Conservation (phyloP, 2,888 invertebrate genomes). For the Ectobius pallidus region DNA sequence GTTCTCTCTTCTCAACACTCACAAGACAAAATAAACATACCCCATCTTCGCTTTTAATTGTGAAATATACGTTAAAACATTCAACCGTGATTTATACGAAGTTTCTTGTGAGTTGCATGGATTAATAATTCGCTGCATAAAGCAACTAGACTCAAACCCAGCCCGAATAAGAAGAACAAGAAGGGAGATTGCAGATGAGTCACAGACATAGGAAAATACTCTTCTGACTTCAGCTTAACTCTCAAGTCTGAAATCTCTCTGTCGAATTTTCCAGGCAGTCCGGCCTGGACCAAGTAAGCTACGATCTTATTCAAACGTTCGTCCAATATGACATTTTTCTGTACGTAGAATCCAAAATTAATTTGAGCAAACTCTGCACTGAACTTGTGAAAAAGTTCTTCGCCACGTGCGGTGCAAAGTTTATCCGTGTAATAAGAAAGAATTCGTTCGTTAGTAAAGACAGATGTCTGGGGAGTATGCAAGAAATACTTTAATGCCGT, state of each 20-base stretch:
- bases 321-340: background rate
- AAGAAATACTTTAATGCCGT: background rate
- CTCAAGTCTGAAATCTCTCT: background rate
- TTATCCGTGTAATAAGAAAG: background rate
- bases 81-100: too few relatives aligned
- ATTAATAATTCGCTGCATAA: background rate
- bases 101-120: too few relatives aligned
- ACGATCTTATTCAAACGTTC: background rate
- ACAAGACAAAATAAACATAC: too few relatives aligned
- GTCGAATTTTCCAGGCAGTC: background rate
- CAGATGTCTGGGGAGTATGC: background rate
- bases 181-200: background rate
- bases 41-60: too few relatives aligned
- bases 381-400: background rate
- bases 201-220: background rate
- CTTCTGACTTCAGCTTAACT: background rate
- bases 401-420: too few relatives aligned
- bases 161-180: background rate
- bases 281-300: background rate
- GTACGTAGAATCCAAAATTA: background rate
- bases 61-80: too few relatives aligned
- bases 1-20: too few relatives aligned
- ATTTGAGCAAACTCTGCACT: background rate
- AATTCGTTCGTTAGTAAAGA: background rate
- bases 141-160: background rate